Evolutionary conservation across 2,888 invertebrate species (phyloP), one percentile per base, ranked within the genome.

Genomic region (Sinopyrophorus schimmeli): DNA sequence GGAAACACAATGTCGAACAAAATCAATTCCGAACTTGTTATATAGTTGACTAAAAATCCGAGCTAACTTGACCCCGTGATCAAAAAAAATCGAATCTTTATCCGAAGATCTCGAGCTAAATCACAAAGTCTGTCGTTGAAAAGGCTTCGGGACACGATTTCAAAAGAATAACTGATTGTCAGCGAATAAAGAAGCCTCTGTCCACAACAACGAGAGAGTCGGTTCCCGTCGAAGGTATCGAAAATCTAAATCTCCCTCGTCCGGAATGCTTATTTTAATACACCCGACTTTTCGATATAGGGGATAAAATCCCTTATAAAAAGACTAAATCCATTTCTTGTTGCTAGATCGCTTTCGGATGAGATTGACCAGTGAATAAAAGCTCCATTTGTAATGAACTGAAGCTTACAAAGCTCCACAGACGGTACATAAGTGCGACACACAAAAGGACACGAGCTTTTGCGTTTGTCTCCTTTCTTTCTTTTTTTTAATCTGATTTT

Each of bases 361-460:
- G 70, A 71, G 71, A 71, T 71, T 71, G 71, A 71, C 72, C 70
- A 64, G 67, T 65, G 68, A 66, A 72, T 70, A 72, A 72, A 68
- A 70, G 71, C 62, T 66, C 71, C 71, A 72, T 71, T 72, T 72
- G 71, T 72, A 72, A 72, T 71, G 69, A 71, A 70, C 67, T 70
- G 65, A 59, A 67, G 65, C 67, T 67, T 65, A 69, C 59, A 61
- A 60, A 61, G 57, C 58, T 55, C 54, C 55, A 58, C 57, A 56
- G 56, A 56, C 54, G 47, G 53, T 53, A 58, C 53, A 54, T 57
- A 61, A 61, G 59, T 61, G 59, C 56, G 57, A 53, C 51, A 56
- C 48, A 47, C 40, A 47, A 49, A 46, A 44, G 53, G 43, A 46
- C 44, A 49, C 27, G 42, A 53, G 44, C 44, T 52, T 49, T 48